These are phyloP conservation scores for Tamandua tetradactyla DNA, from an alignment of 2,797 vertebrate species.

Conservation along the genomic window DNA sequence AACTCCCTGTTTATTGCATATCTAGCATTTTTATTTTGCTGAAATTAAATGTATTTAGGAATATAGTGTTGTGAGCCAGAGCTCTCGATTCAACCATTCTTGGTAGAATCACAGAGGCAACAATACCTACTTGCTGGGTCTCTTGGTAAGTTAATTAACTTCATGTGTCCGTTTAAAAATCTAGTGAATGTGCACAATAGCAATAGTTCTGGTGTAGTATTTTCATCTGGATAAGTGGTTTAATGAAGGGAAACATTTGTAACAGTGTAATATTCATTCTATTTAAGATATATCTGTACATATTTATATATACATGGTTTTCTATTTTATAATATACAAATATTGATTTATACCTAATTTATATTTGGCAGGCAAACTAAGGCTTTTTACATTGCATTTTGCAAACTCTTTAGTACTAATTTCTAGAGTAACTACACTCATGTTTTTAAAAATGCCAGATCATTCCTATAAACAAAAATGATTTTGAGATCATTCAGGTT, in stretches of 20 bases:
- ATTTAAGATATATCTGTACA: background rate
- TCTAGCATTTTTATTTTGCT: background rate
- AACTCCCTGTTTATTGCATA: background rate
- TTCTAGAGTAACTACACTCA: no score
- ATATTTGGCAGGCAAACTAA: no score
- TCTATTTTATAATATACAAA: no score
- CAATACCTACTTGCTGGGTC: background rate
- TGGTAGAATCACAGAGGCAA: background rate
- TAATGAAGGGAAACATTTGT: background rate
- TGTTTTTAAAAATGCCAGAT: no score
- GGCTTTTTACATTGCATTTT: no score
- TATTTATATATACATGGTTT: background rate
- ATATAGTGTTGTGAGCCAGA: background rate
- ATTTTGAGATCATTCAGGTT: no score
- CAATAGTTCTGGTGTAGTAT: fast-evolving
- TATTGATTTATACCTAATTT: background rate
- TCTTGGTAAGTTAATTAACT: background rate
- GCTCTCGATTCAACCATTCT: background rate
- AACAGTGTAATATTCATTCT: background rate
- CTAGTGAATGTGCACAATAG: background rate
- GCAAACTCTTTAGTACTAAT: no score
- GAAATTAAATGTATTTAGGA: background rate
- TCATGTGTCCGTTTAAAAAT: background rate
- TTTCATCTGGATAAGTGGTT: background rate
- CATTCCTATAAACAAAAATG: no score